These are phyloP conservation scores for Barnardius zonarius DNA, from an alignment of 2,113 vertebrate genomes.

Conservation along the genomic window DNA sequence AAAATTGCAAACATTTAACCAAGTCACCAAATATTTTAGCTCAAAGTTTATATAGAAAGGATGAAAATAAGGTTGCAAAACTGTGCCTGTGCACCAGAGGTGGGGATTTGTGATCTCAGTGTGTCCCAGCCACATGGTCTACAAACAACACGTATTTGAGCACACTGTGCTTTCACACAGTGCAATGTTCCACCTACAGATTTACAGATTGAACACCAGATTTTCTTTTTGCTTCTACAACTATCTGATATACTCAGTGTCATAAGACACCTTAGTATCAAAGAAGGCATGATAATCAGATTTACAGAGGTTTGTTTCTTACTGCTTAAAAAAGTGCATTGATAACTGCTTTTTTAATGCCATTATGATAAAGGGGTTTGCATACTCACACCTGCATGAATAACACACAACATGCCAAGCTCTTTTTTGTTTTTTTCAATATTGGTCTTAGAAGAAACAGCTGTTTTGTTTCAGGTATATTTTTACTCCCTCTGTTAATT, in stretches of 20 bases:
- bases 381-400: neutral
- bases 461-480: neutral
- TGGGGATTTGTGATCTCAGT: neutral
- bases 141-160: neutral
- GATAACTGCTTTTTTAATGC: neutral
- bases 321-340: slow-evolving; percentile 1
- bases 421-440: neutral
- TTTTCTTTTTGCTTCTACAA: neutral
- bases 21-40: neutral
- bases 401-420: neutral
- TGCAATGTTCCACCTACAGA: neutral
- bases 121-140: neutral
- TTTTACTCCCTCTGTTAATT: slow-evolving; percentile 15
- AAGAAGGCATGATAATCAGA: slow-evolving; percentile 13
- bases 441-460: neutral
- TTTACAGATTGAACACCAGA: neutral
- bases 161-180: neutral
- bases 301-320: slow-evolving; percentile 22
- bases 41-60: neutral
- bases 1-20: neutral
- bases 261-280: neutral
- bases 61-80: neutral
- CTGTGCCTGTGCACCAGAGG: neutral
- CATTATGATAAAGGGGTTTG: neutral
- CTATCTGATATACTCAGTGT: neutral